A percentile compares a stretch with the other conserved stretches of the same genome.
phyloP scores from a whole-genome alignment of 2,113 vertebrate genomes.

The Upupa epops region DNA sequence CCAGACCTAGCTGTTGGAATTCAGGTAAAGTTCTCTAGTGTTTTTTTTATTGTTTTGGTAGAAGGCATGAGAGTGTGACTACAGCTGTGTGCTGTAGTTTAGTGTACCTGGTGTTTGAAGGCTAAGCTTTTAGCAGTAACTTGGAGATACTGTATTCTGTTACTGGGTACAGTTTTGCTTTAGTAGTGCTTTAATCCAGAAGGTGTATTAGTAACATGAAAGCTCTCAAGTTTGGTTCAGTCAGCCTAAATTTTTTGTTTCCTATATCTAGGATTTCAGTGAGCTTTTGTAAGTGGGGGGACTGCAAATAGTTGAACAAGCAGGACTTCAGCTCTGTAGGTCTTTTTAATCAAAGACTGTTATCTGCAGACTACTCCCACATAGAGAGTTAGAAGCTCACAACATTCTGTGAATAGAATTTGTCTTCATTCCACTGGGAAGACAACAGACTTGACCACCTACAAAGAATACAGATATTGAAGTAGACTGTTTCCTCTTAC shows the following conservation, averaged over 20 bases:
- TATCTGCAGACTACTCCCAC: background rate
- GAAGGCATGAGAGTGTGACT: no score
- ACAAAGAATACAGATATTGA: background rate
- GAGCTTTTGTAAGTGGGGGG: background rate
- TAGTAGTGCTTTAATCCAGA: no score
- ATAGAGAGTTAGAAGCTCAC: background rate
- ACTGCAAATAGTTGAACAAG: background rate
- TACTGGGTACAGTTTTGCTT: no score
- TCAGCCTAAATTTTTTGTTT: background rate
- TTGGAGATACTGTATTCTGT: no score
- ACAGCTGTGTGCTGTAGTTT: no score
- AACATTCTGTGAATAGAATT: background rate
- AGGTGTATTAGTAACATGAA: no score
- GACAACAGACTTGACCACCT: background rate
- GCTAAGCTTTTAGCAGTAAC: no score
- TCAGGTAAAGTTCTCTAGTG: no score
- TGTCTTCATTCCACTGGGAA: background rate
- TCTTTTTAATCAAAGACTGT: constrained; percentile 37
- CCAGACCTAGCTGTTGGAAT: no score
- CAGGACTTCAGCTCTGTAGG: background rate
- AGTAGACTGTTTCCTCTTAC: background rate
- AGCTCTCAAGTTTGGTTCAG: background rate
- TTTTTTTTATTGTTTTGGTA: no score
- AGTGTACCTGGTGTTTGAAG: no score
- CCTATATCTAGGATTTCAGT: background rate